A percentile compares a stretch with the other conserved stretches of the same genome.
Conservation (phyloP, 2,888 invertebrate species). For the Panorpa germanica region DNA sequence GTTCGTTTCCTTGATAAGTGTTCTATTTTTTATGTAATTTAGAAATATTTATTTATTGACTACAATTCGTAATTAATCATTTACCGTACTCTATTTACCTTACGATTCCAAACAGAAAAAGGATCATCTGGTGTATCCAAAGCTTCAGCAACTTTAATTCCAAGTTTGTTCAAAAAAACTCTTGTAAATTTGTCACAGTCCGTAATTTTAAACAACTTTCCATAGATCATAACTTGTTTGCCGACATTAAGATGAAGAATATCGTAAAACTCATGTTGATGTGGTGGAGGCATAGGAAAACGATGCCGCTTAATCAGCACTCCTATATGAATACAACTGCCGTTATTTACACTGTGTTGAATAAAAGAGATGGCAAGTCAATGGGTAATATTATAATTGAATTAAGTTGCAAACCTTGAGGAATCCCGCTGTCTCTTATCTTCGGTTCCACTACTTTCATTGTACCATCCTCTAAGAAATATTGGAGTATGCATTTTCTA, state of each 20-base stretch:
- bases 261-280: conserved; percentile 58
- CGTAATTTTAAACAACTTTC: conserved; percentile 62
- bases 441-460: conserved; percentile 72
- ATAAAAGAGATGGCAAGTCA: too few species aligned
- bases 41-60: too few species aligned
- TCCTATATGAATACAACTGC: conserved; percentile 27
- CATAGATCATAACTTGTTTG: conserved; percentile 58
- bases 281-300: conserved; percentile 54
- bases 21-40: too few species aligned
- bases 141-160: conserved; percentile 64
- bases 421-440: conserved; percentile 65
- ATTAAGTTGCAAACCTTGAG: too few species aligned
- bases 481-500: conserved; percentile 65
- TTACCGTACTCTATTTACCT: not conserved
- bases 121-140: conserved; percentile 30
- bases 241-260: conserved; percentile 78
- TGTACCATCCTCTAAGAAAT: conserved; percentile 81
- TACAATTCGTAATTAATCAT: not conserved
- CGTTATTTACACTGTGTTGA: conserved; percentile 1
- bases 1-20: too few species aligned
- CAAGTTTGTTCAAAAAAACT: conserved; percentile 65
- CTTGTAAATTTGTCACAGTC: conserved; percentile 78
- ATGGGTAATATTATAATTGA: too few species aligned
- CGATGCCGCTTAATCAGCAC: conserved; percentile 66
- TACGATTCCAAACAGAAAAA: conserved; percentile 7